Percentiles rank a stretch among this genome's conserved stretches.
Conservation (phyloP, 2,113 vertebrate genomes). For the Turnix velox region DNA sequence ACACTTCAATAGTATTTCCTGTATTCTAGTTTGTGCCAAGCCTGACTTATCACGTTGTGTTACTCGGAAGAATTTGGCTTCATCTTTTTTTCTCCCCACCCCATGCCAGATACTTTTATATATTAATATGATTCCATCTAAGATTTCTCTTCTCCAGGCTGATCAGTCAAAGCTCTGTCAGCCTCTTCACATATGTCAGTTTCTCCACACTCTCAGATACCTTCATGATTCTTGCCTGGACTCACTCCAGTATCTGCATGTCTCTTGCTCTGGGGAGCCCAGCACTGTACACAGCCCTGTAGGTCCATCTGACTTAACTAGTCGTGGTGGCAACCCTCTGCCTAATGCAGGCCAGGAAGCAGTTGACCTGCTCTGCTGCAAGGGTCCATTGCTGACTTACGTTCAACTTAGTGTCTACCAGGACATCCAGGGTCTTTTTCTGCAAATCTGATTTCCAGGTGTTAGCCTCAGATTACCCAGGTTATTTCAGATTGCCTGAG, state of each 20-base stretch:
- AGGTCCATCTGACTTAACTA: background rate
- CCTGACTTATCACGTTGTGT: background rate
- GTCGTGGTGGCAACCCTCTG: background rate
- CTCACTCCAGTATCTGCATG: background rate
- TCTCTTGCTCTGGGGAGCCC: background rate
- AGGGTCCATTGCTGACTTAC: background rate
- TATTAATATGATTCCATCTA: background rate
- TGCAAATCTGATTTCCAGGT: background rate
- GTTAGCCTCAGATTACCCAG: background rate
- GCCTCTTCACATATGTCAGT: background rate
- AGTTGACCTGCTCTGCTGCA: background rate
- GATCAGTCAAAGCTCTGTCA: background rate
- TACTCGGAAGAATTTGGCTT: background rate
- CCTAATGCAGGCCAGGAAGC: background rate
- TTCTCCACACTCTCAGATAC: background rate
- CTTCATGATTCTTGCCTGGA: background rate
- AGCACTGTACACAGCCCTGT: background rate
- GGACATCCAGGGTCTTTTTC: accelerated
- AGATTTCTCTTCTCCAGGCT: background rate
- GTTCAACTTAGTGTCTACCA: background rate
- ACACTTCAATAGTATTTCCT: background rate
- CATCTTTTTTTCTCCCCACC: background rate
- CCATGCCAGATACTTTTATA: background rate
- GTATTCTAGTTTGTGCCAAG: background rate
- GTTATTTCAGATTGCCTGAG: too few species aligned